Conservation (phyloP, 2,888 invertebrate species). For the Nipponacmea schrenckii region DNA sequence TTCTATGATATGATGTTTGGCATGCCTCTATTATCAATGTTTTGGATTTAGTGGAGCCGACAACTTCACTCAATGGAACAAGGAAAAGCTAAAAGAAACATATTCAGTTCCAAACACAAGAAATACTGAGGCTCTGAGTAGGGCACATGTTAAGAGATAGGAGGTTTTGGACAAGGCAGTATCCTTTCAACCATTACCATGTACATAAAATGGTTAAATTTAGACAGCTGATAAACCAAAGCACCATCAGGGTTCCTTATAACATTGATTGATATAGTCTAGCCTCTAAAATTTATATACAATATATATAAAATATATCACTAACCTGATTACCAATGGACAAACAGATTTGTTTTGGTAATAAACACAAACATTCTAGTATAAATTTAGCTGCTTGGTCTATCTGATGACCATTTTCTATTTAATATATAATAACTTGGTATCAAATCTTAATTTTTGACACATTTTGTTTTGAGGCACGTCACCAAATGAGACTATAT, state of each 20-base stretch:
- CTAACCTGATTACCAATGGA: constrained; percentile 53
- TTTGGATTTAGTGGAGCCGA: constrained; percentile 61
- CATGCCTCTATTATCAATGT: constrained; percentile 47
- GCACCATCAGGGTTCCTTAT: no score
- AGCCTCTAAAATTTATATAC: no score
- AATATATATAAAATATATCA: no score
- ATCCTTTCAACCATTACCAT: no score
- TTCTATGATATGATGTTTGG: constrained; percentile 27
- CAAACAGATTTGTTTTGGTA: constrained; percentile 54
- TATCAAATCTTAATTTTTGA: no score
- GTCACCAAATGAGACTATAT: no score
- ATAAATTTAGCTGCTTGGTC: constrained; percentile 56
- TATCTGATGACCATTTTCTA: not conserved
- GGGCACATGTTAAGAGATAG: not conserved
- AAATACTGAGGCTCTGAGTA: not conserved
- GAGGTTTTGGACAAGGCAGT: not conserved
- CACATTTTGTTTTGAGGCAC: no score
- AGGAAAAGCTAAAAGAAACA: constrained; percentile 53
- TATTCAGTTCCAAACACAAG: not conserved
- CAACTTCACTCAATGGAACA: constrained; percentile 60
- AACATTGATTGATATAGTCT: no score
- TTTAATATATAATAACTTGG: no score
- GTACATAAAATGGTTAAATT: no score
- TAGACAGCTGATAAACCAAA: no score
- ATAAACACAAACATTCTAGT: constrained; percentile 47